Conservation (phyloP, 1,140 invertebrate genomes). For the Drosophila bifasciata region DNA sequence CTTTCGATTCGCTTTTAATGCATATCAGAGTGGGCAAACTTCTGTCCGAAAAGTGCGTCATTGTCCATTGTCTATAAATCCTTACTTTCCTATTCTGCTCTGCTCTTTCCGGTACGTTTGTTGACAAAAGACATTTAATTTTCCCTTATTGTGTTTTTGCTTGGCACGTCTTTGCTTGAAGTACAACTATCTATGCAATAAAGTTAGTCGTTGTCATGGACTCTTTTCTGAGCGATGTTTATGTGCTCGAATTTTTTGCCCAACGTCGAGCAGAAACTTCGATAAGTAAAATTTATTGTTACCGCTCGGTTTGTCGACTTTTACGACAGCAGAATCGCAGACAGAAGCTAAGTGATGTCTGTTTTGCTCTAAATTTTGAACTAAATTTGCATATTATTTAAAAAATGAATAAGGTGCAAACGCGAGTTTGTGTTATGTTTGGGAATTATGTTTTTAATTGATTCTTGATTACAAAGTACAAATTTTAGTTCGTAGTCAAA, state of each 20-base stretch:
- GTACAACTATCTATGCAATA: constrained; percentile 62
- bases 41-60: constrained; percentile 73
- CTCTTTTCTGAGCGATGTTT: constrained; percentile 33
- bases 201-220: constrained; percentile 62
- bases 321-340: constrained; percentile 29
- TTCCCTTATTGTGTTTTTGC: constrained; percentile 64
- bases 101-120: constrained; percentile 59
- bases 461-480: too few species aligned
- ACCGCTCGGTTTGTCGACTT: constrained; percentile 64
- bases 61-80: constrained; percentile 41
- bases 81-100: constrained; percentile 8
- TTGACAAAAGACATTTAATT: constrained; percentile 81
- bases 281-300: constrained; percentile 81
- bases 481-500: too few species aligned
- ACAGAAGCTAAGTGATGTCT: constrained; percentile 55
- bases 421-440: too few species aligned
- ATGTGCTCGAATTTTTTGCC: constrained; percentile 53
- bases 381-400: constrained; percentile 45
- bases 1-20: constrained; percentile 67
- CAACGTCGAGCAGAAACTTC: constrained; percentile 66
- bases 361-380: constrained; percentile 53
- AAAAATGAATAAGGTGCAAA: too few species aligned
- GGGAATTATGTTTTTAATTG: too few species aligned
- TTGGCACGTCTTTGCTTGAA: constrained; percentile 32
- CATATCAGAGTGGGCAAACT: constrained; percentile 78